Percentiles rank a stretch among this genome's conserved stretches.
phyloP scores from a whole-genome alignment of 2,797 vertebrate species.

The Eulemur coronatus region DNA sequence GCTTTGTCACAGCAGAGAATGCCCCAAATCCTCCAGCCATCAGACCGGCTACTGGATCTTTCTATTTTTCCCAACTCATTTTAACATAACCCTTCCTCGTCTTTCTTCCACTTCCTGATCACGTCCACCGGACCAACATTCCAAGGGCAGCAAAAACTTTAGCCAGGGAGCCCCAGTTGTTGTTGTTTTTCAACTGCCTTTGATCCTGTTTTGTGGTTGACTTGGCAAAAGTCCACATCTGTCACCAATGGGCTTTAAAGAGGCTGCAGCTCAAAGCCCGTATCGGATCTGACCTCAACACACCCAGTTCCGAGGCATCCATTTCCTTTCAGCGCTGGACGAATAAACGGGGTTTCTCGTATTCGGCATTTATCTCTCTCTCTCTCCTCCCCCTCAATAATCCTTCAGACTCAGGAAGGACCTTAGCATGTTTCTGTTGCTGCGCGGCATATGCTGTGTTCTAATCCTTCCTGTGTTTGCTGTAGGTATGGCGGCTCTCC shows the following conservation, averaged over 20 bases:
- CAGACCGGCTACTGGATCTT: neutral
- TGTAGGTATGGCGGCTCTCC: conserved; percentile 72
- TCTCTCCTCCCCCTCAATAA: neutral
- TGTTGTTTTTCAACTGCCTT: conserved; percentile 60
- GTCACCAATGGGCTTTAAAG: conserved; percentile 63
- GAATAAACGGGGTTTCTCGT: neutral
- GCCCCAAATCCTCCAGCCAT: neutral
- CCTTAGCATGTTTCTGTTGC: conserved; percentile 28
- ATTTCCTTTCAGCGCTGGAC: neutral
- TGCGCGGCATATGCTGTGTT: conserved; percentile 34
- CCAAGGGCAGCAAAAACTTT: neutral
- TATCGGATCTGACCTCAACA: conserved; percentile 56
- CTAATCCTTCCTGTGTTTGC: conserved; percentile 76
- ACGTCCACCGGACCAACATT: neutral
- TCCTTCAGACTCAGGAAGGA: conserved; percentile 33
- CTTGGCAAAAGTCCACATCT: conserved; percentile 72
- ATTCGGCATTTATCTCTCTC: neutral
- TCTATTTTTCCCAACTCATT: too few species aligned
- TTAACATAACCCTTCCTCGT: neutral
- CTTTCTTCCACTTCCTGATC: conserved; percentile 22
- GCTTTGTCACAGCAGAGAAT: neutral
- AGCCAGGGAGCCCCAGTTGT: conserved; percentile 34
- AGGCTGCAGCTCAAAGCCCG: conserved; percentile 18
- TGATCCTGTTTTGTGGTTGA: conserved; percentile 68
- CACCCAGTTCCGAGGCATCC: neutral